A percentile compares a stretch with the other conserved stretches of the same genome.
Conservation (phyloP, 2,797 vertebrate species). For the Pseudochromis fuscus region DNA sequence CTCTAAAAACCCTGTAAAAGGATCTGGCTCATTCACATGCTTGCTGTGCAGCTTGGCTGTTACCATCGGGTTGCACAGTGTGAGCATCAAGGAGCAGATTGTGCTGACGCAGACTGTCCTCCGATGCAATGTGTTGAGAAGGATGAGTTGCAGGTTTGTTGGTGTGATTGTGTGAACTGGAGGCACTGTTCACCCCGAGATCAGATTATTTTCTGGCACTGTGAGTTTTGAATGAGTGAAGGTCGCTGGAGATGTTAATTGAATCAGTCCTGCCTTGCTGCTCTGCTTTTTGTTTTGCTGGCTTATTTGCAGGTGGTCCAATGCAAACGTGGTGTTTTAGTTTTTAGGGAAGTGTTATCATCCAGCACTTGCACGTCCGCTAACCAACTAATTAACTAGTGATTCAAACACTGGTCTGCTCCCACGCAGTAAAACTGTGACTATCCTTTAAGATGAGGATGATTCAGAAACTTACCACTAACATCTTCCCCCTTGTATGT, state of each 20-base stretch:
- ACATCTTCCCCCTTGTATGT: slow-evolving; percentile 18
- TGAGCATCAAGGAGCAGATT: slow-evolving; percentile 74
- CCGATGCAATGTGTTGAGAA: slow-evolving; percentile 43
- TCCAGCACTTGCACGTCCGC: slow-evolving; percentile 11
- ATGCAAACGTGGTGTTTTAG: slow-evolving; percentile 24
- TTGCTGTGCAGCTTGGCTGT: slow-evolving; percentile 54
- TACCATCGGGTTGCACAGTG: slow-evolving; percentile 64
- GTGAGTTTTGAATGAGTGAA: slow-evolving; percentile 59
- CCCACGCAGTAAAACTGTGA: slow-evolving; percentile 10
- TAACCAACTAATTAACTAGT: too few relatives aligned
- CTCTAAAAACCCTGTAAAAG: slow-evolving; percentile 19
- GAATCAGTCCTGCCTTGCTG: slow-evolving; percentile 49
- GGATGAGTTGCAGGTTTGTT: slow-evolving; percentile 55
- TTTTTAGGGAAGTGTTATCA: slow-evolving; percentile 17
- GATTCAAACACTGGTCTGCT: too few relatives aligned
- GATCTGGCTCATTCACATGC: slow-evolving; percentile 51
- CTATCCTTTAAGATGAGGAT: slow-evolving; percentile 4
- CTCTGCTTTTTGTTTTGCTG: slow-evolving; percentile 38
- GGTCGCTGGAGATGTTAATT: slow-evolving; percentile 65
- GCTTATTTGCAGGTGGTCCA: slow-evolving; percentile 34
- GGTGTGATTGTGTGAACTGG: slow-evolving; percentile 55
- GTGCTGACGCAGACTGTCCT: slow-evolving; percentile 68
- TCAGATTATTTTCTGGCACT: slow-evolving; percentile 52
- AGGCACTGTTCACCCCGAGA: slow-evolving; percentile 35
- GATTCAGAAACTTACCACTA: slow-evolving; percentile 9